A percentile compares a stretch with the other conserved stretches of the same genome.
phyloP scores from a whole-genome alignment of 2,113 vertebrate genomes.

The Caretta caretta region DNA sequence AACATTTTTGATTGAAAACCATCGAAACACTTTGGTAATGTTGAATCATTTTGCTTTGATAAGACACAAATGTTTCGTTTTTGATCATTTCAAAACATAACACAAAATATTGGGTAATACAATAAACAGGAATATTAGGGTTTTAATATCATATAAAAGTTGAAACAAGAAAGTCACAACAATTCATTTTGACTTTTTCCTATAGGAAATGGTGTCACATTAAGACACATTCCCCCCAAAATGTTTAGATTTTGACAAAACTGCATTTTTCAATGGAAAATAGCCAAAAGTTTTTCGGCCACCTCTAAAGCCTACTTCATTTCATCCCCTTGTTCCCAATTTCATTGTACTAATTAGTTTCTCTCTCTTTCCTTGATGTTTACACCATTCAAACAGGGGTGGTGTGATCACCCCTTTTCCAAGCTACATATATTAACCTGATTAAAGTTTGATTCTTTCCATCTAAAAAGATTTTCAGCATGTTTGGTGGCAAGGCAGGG shows the following conservation, averaged over 20 bases:
- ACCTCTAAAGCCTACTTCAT: neutral
- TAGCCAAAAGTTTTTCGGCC: neutral
- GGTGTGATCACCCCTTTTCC: neutral
- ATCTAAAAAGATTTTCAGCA: neutral
- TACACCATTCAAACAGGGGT: neutral
- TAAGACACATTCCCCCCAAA: neutral
- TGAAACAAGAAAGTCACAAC: conserved; percentile 8
- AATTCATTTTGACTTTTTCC: conserved; percentile 29
- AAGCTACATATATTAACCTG: neutral
- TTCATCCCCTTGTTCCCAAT: neutral
- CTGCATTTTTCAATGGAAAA: too few relatives aligned
- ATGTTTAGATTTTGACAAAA: neutral
- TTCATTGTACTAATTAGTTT: neutral
- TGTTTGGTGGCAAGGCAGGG: neutral
- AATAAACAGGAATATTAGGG: neutral
- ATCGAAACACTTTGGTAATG: neutral
- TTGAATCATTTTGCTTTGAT: neutral
- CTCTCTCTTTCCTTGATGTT: neutral
- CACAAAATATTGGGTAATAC: neutral
- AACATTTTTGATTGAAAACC: conserved; percentile 5
- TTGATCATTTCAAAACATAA: neutral
- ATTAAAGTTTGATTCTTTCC: neutral
- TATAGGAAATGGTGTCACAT: conserved; percentile 52
- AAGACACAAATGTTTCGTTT: neutral
- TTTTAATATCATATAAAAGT: accelerated